phyloP scores from a whole-genome alignment of 1,140 invertebrate genomes.

The Streblospio benedicti region DNA sequence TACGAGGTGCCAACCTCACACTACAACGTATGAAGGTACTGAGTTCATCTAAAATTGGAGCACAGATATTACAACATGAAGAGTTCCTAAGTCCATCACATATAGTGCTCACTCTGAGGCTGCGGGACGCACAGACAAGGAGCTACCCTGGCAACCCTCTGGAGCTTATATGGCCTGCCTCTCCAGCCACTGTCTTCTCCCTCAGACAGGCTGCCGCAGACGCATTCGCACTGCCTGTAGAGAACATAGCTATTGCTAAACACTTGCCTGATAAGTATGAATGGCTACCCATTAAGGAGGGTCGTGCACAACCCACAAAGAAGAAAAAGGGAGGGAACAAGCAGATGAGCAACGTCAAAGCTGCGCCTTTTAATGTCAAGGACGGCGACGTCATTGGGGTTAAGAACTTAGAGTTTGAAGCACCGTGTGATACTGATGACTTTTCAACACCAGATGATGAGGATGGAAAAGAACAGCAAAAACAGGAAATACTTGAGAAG shows the following conservation, averaged over 20 bases:
- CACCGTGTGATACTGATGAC: conserved; percentile 21
- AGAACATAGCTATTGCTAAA: conserved; percentile 35
- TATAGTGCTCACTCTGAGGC: conserved; percentile 1
- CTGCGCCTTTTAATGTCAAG: conserved; percentile 32
- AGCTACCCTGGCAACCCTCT: conserved; percentile 23
- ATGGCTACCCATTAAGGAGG: conserved; percentile 31
- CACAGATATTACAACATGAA: background rate
- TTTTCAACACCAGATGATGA: conserved; percentile 29
- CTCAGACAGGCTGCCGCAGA: conserved; percentile 26
- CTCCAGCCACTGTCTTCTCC: conserved; percentile 19
- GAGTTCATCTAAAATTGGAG: background rate
- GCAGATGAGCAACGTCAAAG: conserved; percentile 30
- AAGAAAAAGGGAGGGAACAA: conserved; percentile 22
- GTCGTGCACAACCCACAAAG: background rate
- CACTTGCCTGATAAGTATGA: conserved; percentile 30
- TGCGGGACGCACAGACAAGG: conserved; percentile 26
- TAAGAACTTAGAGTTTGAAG: conserved; percentile 28
- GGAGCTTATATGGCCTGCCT: conserved; percentile 36
- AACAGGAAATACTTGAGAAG: conserved; percentile 1
- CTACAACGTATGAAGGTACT: conserved; percentile 14
- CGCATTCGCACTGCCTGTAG: conserved; percentile 24
- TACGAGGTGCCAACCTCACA: conserved; percentile 24
- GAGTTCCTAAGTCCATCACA: background rate
- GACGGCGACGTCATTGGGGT: conserved; percentile 40
- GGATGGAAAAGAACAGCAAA: conserved; percentile 17